Evolutionary conservation across 1,140 invertebrate species (phyloP).

Genomic region (Tetramorium alpestre): DNA sequence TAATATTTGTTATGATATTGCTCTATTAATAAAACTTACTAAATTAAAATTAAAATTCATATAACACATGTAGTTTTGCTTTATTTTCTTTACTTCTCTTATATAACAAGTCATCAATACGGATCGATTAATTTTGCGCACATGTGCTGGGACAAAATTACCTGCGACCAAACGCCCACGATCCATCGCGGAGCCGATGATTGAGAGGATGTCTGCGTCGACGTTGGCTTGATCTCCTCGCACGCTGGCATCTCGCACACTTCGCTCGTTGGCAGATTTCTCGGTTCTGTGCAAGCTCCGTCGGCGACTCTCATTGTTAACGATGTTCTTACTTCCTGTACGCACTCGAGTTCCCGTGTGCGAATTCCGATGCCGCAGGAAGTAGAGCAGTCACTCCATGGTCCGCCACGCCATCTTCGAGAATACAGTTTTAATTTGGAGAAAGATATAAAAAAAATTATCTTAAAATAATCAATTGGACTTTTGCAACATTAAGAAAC

Average conservation of each 20-base stretch:
- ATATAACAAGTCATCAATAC: not conserved
- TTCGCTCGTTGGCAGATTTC: conserved; percentile 69
- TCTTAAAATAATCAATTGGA: not conserved
- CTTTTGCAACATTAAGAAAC: not conserved
- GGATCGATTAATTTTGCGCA: not conserved
- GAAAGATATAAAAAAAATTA: not conserved
- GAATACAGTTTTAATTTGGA: not conserved
- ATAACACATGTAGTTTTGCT: not conserved
- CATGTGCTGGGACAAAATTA: conserved; percentile 44
- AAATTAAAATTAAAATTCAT: not conserved
- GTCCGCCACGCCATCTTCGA: conserved; percentile 77
- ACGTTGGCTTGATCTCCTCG: conserved; percentile 54
- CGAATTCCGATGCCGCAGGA: conserved; percentile 89
- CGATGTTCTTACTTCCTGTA: conserved; percentile 82
- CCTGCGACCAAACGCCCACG: conserved; percentile 76
- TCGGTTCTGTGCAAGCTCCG: conserved; percentile 78
- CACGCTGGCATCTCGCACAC: conserved; percentile 76
- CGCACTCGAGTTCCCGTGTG: conserved; percentile 84
- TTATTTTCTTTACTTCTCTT: not conserved
- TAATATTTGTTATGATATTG: not conserved
- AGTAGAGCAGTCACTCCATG: conserved; percentile 87
- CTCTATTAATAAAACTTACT: not conserved
- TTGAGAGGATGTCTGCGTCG: conserved; percentile 30
- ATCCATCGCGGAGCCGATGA: conserved; percentile 66
- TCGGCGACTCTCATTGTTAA: conserved; percentile 82